Percentiles rank a stretch among this genome's conserved stretches.
These are phyloP conservation scores for Ginglymostoma cirratum DNA, from an alignment of 2,113 vertebrate species.

Conservation along the genomic window DNA sequence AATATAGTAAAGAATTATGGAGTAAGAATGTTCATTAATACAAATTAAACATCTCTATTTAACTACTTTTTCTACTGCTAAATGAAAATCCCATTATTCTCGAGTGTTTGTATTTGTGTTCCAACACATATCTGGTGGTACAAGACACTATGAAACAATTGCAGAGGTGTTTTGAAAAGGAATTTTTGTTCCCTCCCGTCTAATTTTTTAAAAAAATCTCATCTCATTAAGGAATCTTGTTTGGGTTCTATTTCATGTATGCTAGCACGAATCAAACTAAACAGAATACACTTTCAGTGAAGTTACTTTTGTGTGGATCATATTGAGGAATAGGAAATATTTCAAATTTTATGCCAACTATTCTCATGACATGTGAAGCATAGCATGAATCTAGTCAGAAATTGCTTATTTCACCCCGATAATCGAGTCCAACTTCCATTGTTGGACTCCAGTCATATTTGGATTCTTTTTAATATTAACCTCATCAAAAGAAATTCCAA, in stretches of 20 bases:
- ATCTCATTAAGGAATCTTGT: not conserved
- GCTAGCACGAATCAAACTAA: not conserved
- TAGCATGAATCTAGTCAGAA: not conserved
- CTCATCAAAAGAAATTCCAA: not conserved
- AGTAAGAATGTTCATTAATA: not conserved
- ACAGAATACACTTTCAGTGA: not conserved
- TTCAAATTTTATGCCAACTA: not conserved
- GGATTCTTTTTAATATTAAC: not conserved
- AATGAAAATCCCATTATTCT: not conserved
- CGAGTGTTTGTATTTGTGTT: not conserved
- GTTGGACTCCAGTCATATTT: not conserved
- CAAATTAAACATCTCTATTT: not conserved
- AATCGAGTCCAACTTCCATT: not conserved
- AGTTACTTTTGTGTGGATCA: not conserved
- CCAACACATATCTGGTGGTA: not conserved
- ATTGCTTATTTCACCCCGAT: not conserved
- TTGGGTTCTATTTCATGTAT: not conserved
- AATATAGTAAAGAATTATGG: not conserved
- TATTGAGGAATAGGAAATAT: not conserved
- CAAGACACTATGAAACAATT: not conserved
- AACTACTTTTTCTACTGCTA: not conserved
- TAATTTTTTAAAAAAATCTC: not conserved
- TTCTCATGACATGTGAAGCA: not conserved
- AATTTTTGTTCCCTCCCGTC: not conserved
- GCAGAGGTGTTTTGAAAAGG: not conserved